These are phyloP conservation scores for Paraescarpia echinospica DNA, from an alignment of 1,140 invertebrate genomes.

Conservation along the genomic window DNA sequence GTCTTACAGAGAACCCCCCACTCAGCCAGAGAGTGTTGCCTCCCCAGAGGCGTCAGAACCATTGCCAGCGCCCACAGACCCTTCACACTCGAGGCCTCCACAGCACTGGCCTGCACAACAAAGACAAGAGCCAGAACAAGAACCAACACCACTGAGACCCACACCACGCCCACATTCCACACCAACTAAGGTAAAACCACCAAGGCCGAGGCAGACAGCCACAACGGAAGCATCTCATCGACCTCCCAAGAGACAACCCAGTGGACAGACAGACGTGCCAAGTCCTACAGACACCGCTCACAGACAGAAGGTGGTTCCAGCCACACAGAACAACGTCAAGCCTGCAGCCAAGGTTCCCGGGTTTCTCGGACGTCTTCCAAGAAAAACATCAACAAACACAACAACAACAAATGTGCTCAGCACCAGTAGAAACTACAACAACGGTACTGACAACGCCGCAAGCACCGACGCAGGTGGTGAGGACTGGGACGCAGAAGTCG, in stretches of 20 bases:
- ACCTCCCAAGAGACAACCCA: neutral
- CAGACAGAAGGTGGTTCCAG: neutral
- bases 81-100: neutral
- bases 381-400: neutral
- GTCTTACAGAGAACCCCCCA: neutral
- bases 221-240: neutral
- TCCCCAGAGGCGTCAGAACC: neutral
- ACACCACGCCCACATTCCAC: neutral
- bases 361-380: neutral
- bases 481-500: neutral
- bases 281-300: neutral
- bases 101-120: neutral
- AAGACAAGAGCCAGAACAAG: too few relatives aligned
- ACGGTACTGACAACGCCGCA: neutral
- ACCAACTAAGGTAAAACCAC: neutral
- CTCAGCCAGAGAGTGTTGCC: neutral
- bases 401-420: neutral
- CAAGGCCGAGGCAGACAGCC: neutral
- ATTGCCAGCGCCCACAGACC: neutral
- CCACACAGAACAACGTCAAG: neutral
- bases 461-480: neutral
- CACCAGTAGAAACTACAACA: neutral
- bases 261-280: neutral
- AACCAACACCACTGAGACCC: neutral
- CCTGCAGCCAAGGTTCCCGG: neutral